Percentiles rank a stretch among this genome's conserved stretches.
Evolutionary conservation across 2,888 invertebrate species (phyloP).

Genomic region (Myopa tessellatipennis): DNA sequence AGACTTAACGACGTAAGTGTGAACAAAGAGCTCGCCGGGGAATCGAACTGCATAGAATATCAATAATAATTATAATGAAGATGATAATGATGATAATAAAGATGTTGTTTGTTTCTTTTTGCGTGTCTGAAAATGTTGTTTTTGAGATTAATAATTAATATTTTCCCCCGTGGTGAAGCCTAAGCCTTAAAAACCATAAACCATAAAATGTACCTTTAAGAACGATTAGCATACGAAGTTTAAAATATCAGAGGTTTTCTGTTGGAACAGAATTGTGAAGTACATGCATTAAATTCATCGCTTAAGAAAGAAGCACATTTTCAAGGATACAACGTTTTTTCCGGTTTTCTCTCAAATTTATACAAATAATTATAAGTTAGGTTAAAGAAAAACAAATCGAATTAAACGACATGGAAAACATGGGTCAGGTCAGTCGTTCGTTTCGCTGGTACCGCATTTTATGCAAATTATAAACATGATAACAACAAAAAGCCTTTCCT

Average conservation of each 20-base stretch:
- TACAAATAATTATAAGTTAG: neutral
- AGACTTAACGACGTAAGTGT: neutral
- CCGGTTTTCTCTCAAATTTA: neutral
- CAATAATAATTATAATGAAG: neutral
- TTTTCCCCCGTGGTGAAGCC: too few relatives aligned
- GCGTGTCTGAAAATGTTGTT: too few relatives aligned
- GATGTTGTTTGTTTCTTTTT: too few relatives aligned
- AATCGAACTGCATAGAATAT: neutral
- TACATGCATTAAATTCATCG: slow-evolving; percentile 1
- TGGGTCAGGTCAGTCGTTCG: neutral
- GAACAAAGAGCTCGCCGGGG: neutral
- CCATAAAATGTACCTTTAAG: too few relatives aligned
- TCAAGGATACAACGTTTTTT: too few relatives aligned
- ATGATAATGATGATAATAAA: too few relatives aligned
- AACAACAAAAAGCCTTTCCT: neutral
- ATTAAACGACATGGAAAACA: neutral
- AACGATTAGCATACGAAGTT: too few relatives aligned
- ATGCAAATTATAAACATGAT: neutral
- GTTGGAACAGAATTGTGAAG: neutral
- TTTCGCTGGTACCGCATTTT: too few relatives aligned
- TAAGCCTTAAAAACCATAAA: too few relatives aligned
- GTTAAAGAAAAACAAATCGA: neutral
- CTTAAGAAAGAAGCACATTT: neutral
- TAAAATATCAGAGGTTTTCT: too few relatives aligned
- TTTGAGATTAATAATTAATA: too few relatives aligned